These are phyloP conservation scores for Drosophila leonis DNA, from an alignment of 2,888 invertebrate genomes.

Conservation along the genomic window DNA sequence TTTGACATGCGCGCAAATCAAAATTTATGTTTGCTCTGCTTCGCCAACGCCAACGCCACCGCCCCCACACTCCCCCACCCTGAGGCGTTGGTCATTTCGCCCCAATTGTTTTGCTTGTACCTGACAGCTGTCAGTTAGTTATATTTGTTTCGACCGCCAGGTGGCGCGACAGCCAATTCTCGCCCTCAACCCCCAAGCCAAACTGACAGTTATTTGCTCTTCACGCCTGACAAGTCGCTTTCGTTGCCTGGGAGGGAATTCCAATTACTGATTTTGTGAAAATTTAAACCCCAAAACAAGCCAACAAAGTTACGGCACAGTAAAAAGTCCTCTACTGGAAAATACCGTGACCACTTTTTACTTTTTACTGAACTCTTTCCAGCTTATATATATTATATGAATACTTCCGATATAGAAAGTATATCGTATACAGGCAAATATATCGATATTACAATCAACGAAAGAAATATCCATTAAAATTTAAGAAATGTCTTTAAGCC, in stretches of 20 bases:
- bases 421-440: no score
- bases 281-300: background rate
- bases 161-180: slow-evolving; percentile 45
- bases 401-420: background rate
- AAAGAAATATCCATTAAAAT: no score
- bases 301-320: background rate
- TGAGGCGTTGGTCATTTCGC: slow-evolving; percentile 8
- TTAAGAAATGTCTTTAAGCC: no score
- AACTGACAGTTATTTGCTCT: slow-evolving; percentile 55
- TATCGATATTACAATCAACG: no score
- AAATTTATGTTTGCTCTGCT: slow-evolving; percentile 57
- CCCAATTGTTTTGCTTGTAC: slow-evolving; percentile 40
- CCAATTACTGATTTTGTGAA: slow-evolving; percentile 9
- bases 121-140: slow-evolving; percentile 65
- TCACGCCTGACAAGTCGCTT: slow-evolving; percentile 15
- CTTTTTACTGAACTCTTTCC: background rate
- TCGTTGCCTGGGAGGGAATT: background rate
- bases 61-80: background rate
- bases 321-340: background rate
- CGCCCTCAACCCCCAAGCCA: slow-evolving; percentile 12
- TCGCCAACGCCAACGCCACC: background rate
- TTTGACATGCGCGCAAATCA: slow-evolving; percentile 49
- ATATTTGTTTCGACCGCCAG: slow-evolving; percentile 37
- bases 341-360: background rate
- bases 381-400: background rate